Conservation (phyloP, 1,140 invertebrate genomes). For the Anthonomus grandis region DNA sequence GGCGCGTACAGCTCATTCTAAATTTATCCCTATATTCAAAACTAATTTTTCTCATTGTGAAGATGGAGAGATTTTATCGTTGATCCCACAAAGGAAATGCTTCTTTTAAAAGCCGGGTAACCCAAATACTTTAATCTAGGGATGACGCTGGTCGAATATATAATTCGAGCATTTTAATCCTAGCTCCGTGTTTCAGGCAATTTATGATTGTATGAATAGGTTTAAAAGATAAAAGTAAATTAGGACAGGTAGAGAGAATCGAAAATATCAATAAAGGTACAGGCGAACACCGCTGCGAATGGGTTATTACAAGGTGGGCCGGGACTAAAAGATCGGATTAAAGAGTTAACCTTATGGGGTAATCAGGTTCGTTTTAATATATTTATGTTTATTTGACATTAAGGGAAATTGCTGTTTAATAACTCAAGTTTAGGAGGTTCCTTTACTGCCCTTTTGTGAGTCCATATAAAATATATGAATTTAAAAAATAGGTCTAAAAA, state of each 20-base stretch:
- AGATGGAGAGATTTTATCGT: background rate
- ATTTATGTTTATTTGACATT: too few species aligned
- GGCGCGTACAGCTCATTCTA: background rate
- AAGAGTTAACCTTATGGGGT: slow-evolving; percentile 21
- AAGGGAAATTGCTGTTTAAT: too few species aligned
- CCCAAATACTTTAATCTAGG: slow-evolving; percentile 19
- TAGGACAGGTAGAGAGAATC: slow-evolving; percentile 24
- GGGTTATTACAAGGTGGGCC: slow-evolving; percentile 12
- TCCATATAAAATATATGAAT: too few species aligned
- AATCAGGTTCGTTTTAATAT: slow-evolving; percentile 16
- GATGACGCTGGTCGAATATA: slow-evolving; percentile 15
- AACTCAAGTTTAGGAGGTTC: too few species aligned
- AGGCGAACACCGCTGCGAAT: slow-evolving; percentile 19
- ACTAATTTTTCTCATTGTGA: too few species aligned
- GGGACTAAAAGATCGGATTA: slow-evolving; percentile 20
- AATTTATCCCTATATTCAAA: too few species aligned
- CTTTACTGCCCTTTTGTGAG: too few species aligned
- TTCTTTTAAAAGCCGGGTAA: slow-evolving; percentile 2
- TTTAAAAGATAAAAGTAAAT: slow-evolving; percentile 27
- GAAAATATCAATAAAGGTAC: slow-evolving; percentile 25
- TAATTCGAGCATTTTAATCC: slow-evolving; percentile 24
- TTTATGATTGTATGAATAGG: slow-evolving; percentile 23
- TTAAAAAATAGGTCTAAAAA: too few species aligned
- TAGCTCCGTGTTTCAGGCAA: slow-evolving; percentile 11
- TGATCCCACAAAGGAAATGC: slow-evolving; percentile 8